Evolutionary conservation across 1,140 invertebrate species (phyloP).

Genomic region (Drosophila rhopaloa): DNA sequence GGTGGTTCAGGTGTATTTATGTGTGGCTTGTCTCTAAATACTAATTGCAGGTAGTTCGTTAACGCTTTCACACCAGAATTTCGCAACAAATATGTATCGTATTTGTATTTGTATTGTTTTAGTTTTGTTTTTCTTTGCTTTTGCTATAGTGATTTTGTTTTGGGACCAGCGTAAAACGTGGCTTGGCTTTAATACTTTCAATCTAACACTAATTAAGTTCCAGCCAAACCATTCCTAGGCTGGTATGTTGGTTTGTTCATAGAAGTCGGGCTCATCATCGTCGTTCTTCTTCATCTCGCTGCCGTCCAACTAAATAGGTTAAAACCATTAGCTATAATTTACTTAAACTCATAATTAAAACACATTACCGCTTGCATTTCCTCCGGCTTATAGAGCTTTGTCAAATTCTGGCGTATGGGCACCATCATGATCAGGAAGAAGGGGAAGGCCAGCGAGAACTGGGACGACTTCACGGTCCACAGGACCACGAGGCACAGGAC

Average conservation of each 20-base stretch:
- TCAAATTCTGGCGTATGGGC: slow-evolving; percentile 90
- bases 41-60: slow-evolving; percentile 81
- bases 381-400: slow-evolving; percentile 89
- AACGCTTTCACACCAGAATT: slow-evolving; percentile 69
- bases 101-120: slow-evolving; percentile 30
- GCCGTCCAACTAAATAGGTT: slow-evolving; percentile 89
- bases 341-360: not conserved
- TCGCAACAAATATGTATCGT: slow-evolving; percentile 30
- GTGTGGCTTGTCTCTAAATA: slow-evolving; percentile 60
- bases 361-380: slow-evolving; percentile 92
- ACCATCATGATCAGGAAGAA: slow-evolving; percentile 97
- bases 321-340: not conserved
- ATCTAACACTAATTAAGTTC: slow-evolving; percentile 61
- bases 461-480: slow-evolving; percentile 95
- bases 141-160: slow-evolving; percentile 23
- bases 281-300: slow-evolving; percentile 91
- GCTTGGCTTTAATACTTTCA: slow-evolving; percentile 71
- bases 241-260: slow-evolving; percentile 92
- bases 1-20: slow-evolving; percentile 51
- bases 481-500: slow-evolving; percentile 90
- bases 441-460: slow-evolving; percentile 94
- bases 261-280: slow-evolving; percentile 97
- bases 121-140: slow-evolving; percentile 24
- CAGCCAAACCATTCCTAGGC: slow-evolving; percentile 84
- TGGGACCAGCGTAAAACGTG: slow-evolving; percentile 42